phyloP scores from a whole-genome alignment of 2,797 vertebrate genomes.

The Gallirallus australis region DNA sequence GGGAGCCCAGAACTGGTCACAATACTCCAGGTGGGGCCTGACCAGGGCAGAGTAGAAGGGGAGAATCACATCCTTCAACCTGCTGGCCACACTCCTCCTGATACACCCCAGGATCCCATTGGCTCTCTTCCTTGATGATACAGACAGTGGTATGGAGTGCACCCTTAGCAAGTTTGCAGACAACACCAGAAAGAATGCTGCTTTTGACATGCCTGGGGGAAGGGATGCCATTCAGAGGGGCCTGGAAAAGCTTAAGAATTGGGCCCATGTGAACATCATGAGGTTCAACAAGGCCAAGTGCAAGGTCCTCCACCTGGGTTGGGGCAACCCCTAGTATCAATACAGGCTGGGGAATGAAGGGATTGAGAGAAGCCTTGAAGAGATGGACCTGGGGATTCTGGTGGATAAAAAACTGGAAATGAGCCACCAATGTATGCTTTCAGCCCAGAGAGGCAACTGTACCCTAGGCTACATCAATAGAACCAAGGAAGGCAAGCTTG shows the following conservation, averaged over 20 bases:
- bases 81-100: no score
- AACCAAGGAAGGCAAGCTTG: background rate
- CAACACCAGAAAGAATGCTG: background rate
- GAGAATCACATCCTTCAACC: no score
- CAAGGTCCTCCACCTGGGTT: background rate
- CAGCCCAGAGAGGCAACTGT: background rate
- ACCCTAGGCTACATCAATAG: background rate
- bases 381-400: background rate
- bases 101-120: no score
- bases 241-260: background rate
- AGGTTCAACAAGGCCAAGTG: background rate
- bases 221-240: background rate
- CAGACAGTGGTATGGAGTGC: background rate
- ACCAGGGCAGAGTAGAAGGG: no score
- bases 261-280: background rate
- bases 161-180: background rate
- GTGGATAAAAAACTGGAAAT: background rate
- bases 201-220: rapidly evolving
- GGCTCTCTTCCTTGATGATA: background rate
- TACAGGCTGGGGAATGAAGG: background rate
- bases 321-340: background rate
- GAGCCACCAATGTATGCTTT: rapidly evolving
- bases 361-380: background rate
- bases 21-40: no score
- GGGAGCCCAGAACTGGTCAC: no score